Percentiles rank a stretch among this genome's conserved stretches.
Evolutionary conservation across 2,888 invertebrate species (phyloP).

Genomic region (Tholera decimalis): DNA sequence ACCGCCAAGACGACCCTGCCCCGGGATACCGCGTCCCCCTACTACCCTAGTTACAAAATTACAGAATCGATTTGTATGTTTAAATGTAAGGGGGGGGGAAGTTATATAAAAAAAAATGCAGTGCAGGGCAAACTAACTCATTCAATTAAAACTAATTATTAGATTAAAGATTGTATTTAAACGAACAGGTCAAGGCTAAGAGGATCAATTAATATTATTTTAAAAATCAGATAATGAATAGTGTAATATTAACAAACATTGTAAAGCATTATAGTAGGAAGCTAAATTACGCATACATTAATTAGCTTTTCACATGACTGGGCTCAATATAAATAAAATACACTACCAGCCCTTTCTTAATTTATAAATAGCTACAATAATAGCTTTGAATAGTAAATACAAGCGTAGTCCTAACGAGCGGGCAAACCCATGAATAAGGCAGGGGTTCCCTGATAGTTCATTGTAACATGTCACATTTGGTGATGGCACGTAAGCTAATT

Average conservation of each 20-base stretch:
- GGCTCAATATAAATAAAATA: slow-evolving; percentile 1
- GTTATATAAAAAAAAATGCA: neutral
- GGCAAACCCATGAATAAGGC: slow-evolving; percentile 77
- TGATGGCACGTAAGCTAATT: slow-evolving; percentile 17
- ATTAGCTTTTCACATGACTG: slow-evolving; percentile 7
- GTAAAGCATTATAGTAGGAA: neutral
- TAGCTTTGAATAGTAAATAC: slow-evolving; percentile 18
- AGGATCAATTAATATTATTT: neutral
- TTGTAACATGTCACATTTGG: slow-evolving; percentile 23
- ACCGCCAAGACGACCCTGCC: too few relatives aligned
- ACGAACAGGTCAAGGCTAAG: neutral
- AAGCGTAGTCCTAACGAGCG: slow-evolving; percentile 20
- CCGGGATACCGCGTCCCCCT: too few relatives aligned
- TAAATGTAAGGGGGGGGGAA: neutral
- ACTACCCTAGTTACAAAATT: too few relatives aligned
- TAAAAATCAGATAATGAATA: slow-evolving; percentile 21
- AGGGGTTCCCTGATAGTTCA: slow-evolving; percentile 58
- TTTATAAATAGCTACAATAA: neutral
- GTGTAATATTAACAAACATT: neutral
- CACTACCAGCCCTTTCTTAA: neutral
- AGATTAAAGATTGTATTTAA: slow-evolving; percentile 13
- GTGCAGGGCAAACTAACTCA: neutral
- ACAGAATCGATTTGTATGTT: neutral
- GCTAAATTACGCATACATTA: neutral
- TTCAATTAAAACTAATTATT: neutral